Conservation (phyloP, 2,888 invertebrate genomes). For the Amaurobius ferox region DNA sequence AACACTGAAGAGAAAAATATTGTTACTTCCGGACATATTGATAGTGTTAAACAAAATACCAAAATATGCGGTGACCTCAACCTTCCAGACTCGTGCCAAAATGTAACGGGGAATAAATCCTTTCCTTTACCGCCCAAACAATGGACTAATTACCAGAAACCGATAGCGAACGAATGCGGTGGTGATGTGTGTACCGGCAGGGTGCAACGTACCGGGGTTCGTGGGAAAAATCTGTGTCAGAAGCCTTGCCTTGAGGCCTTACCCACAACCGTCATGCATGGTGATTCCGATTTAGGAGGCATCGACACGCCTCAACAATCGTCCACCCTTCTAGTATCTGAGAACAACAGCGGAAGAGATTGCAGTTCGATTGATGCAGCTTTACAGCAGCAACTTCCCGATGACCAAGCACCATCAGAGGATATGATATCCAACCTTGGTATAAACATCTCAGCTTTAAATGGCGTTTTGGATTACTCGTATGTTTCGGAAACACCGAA, state of each 20-base stretch:
- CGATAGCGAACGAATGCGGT: not conserved
- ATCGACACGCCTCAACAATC: constrained; percentile 44
- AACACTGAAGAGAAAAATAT: not conserved
- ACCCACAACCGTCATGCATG: constrained; percentile 35
- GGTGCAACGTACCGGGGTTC: constrained; percentile 1
- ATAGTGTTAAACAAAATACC: not conserved
- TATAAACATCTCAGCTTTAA: not conserved
- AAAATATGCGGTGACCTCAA: not conserved
- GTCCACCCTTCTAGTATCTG: not conserved
- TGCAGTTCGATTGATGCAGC: not conserved
- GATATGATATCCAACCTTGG: constrained; percentile 34
- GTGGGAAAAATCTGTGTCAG: constrained; percentile 33
- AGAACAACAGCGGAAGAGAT: constrained; percentile 14
- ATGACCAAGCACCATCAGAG: not conserved
- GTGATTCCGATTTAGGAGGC: constrained; percentile 43
- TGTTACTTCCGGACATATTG: not conserved
- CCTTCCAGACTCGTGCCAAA: not conserved
- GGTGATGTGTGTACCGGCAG: not conserved
- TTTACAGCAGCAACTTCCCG: not conserved
- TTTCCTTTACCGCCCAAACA: not conserved
- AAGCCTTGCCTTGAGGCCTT: constrained; percentile 45
- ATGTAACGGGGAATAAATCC: not conserved
- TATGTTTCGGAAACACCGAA: not conserved
- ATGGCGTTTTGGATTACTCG: not conserved
- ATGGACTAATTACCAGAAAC: not conserved